A percentile compares a stretch with the other conserved stretches of the same genome.
phyloP scores from a whole-genome alignment of 2,113 vertebrate genomes.

The Tursiops truncatus region DNA sequence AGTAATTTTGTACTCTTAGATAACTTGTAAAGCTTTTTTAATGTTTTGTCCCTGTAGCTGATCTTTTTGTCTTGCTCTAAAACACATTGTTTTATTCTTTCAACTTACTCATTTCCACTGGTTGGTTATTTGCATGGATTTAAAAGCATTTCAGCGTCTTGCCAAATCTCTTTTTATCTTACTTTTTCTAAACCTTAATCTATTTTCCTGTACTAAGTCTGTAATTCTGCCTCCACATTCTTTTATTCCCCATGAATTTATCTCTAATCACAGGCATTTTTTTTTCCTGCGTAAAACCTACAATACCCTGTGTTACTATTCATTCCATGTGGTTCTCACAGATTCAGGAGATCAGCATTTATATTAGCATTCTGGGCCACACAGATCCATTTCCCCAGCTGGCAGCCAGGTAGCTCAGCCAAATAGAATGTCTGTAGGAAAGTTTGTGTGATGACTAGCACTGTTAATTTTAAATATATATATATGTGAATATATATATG shows the following conservation, averaged over 20 bases:
- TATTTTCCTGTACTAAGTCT: conserved; percentile 40
- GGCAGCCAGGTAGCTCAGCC: background rate
- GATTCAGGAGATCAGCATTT: background rate
- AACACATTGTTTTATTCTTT: conserved; percentile 28
- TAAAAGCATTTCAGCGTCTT: conserved; percentile 23
- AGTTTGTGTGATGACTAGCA: background rate
- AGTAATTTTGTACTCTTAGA: background rate
- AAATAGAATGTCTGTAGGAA: background rate
- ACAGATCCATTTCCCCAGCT: background rate
- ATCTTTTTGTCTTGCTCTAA: conserved; percentile 28
- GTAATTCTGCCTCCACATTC: conserved; percentile 13
- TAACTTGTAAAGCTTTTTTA: background rate
- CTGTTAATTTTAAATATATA: background rate
- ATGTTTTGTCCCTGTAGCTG: background rate
- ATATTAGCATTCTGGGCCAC: background rate
- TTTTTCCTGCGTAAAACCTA: background rate
- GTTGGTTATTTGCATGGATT: conserved; percentile 37
- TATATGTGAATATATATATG: background rate
- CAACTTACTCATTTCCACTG: background rate
- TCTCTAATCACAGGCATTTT: conserved; percentile 49
- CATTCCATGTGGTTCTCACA: background rate
- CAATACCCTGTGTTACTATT: background rate
- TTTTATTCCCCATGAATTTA: conserved; percentile 37
- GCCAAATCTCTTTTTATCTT: conserved; percentile 44
- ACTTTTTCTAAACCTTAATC: conserved; percentile 49